Base-by-base conservation (phyloP, 1,140 invertebrate species). In the Eriosoma lanigerum region DNA sequence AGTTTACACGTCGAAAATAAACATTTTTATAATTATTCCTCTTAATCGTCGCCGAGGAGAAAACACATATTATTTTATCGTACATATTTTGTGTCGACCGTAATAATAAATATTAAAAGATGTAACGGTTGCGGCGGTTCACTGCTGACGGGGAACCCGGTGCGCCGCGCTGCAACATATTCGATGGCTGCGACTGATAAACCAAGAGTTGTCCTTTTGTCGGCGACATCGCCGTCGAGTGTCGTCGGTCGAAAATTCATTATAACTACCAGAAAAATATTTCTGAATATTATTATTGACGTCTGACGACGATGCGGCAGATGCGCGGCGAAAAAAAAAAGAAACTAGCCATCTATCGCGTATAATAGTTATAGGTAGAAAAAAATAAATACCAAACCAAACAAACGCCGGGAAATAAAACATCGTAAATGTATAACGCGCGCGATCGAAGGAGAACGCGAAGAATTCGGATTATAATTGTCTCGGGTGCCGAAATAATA, bases 391-490 rank as follows among this genome's bases (percentile, higher is more conserved):
- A 54, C 3, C 19, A 46, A 32, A 26, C 46, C 6, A 17, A 17
- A 46, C 64, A 10, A 70, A 54, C 50, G 19, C 32, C 10, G 26
- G 73, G 44, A 76, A 58, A 56, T 54, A 58, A 76, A 76, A 56
- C 64, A 48, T 76, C 54, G 73, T 76, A 56, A 76, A 76, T n/a
- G 58, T 17, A 32, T 29, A 32, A 54, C 50, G 50, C 6, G 15
- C 21, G 13, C 38, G 70, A n/a, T 10, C 32, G 24, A 75, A 46
- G 44, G 62, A n/a, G n/a, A n/a, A n/a, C n/a, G n/a, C 48, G 24
- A 78, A 62, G 75, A 78, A 78, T 78, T 78, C 75, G 46, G 24
- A 56, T 78, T 62, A n/a, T n/a, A 62, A 78, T 62, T 78, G 75
- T 62, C 38, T 21, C 38, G 56, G 21, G 38, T 60, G 46, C 75